phyloP scores from a whole-genome alignment of 2,113 vertebrate genomes.

The Cygnus buccinator region DNA sequence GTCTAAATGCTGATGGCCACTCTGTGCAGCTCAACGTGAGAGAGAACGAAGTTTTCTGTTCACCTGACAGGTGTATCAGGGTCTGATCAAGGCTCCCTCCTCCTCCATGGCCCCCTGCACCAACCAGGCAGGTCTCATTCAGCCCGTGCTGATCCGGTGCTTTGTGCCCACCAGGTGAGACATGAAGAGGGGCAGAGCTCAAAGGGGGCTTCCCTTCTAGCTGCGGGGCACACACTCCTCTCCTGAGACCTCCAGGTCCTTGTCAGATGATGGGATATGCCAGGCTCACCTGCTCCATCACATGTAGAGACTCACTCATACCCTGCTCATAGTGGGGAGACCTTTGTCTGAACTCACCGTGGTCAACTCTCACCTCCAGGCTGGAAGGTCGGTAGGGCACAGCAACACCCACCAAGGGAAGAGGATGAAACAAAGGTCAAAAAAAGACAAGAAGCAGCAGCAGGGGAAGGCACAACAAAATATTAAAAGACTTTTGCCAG shows the following conservation, averaged over 20 bases:
- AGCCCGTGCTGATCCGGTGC: not conserved
- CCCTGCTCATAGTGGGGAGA: not conserved
- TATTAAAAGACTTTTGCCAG: not conserved
- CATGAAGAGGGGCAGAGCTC: not conserved
- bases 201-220: not conserved
- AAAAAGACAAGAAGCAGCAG: not conserved
- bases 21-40: not conserved
- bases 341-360: not conserved
- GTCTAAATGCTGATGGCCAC: not conserved
- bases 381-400: not conserved
- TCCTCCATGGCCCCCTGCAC: rapidly evolving
- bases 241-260: not conserved
- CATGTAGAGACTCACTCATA: rapidly evolving
- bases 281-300: not conserved
- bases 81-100: not conserved
- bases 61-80: not conserved
- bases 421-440: not conserved
- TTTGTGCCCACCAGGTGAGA: not conserved
- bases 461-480: not conserved
- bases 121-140: not conserved
- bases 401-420: not conserved
- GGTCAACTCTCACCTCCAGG: not conserved
- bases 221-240: not conserved
- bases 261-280: not conserved
- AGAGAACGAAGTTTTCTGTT: not conserved